phyloP scores from a whole-genome alignment of 2,888 invertebrate genomes.

The Eristalis arbustorum region DNA sequence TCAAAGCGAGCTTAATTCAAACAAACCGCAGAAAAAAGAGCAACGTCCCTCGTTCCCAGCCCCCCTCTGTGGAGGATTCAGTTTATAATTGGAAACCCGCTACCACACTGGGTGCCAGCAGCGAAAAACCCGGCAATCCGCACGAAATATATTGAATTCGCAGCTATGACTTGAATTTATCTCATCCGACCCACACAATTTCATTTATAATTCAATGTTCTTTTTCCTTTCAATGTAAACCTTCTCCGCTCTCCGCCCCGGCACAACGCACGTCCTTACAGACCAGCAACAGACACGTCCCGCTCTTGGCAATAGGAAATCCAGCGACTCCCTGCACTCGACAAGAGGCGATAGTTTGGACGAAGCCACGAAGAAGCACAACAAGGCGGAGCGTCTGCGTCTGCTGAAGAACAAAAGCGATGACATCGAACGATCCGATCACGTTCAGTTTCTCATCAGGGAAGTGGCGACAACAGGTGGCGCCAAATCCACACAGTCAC shows the following conservation, averaged over 20 bases:
- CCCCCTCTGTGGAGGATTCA: not conserved
- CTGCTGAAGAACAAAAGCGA: slow-evolving; percentile 79
- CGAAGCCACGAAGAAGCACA: slow-evolving; percentile 75
- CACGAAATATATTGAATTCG: not conserved
- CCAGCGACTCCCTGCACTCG: slow-evolving; percentile 61
- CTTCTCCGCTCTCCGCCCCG: not conserved
- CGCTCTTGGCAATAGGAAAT: slow-evolving; percentile 67
- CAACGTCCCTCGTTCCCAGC: not conserved
- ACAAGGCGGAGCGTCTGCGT: slow-evolving; percentile 76
- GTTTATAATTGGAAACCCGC: not conserved
- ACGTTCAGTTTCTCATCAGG: slow-evolving; percentile 95
- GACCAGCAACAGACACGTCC: slow-evolving; percentile 71
- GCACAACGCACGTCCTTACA: not conserved
- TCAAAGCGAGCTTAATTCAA: not conserved
- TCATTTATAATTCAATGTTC: not conserved
- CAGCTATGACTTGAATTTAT: slow-evolving; percentile 2
- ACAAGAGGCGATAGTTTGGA: slow-evolving; percentile 75
- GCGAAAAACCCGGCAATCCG: not conserved
- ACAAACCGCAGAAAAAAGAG: not conserved
- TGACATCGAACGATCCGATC: slow-evolving; percentile 85
- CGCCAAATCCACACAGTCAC: slow-evolving; percentile 82
- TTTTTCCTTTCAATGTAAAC: not conserved
- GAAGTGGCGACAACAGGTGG: slow-evolving; percentile 87
- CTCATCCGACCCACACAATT: not conserved
- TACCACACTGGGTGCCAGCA: not conserved